Evolutionary conservation across 2,113 vertebrate species (phyloP).

Genomic region (Lanius collurio): DNA sequence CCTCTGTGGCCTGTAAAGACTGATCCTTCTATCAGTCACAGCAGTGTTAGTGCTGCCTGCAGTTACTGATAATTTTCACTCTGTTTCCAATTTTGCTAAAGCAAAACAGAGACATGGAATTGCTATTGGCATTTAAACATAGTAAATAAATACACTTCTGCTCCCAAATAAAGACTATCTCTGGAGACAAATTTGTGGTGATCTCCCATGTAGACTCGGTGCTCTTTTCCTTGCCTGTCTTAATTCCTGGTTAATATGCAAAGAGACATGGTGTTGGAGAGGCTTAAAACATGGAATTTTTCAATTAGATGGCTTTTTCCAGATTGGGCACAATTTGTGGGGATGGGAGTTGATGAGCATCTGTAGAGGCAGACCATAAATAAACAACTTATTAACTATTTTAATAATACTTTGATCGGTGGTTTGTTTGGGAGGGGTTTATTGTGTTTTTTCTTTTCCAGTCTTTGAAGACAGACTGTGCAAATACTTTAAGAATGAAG

Average conservation of each 20-base stretch:
- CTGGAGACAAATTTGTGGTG: not conserved
- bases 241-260: not conserved
- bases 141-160: not conserved
- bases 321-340: not conserved
- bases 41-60: not conserved
- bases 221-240: not conserved
- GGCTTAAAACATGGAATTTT: not conserved
- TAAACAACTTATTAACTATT: not conserved
- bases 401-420: not conserved
- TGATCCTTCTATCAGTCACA: not conserved
- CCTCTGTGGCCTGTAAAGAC: not conserved
- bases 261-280: not conserved
- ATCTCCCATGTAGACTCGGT: not conserved
- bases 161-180: not conserved
- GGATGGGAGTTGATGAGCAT: not conserved
- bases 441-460: not conserved
- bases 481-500: not conserved
- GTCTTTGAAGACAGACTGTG: not conserved
- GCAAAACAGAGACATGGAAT: not conserved
- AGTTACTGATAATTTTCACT: not conserved
- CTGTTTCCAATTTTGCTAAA: not conserved
- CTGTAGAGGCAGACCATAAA: not conserved
- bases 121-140: not conserved
- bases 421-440: rapidly evolving
- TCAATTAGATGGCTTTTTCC: not conserved